Conservation (phyloP, 2,113 vertebrate genomes). For the Vombatus ursinus region DNA sequence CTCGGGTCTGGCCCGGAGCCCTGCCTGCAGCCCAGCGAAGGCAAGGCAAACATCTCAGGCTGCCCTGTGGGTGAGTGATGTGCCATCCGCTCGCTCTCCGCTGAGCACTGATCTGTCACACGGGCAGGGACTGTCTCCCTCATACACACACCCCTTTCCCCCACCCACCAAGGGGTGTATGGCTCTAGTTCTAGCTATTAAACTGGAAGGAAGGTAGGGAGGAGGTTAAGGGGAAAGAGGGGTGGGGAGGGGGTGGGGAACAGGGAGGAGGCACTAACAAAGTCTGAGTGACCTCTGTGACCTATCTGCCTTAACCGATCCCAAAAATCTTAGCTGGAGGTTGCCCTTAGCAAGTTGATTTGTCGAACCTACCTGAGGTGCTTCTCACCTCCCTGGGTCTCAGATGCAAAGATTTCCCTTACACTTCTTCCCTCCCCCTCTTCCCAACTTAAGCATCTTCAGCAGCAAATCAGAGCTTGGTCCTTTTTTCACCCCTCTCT, state of each 20-base stretch:
- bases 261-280: constrained; percentile 68
- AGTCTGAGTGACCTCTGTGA: constrained; percentile 81
- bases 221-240: background rate
- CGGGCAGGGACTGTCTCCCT: constrained; percentile 56
- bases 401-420: background rate
- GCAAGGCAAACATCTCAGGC: constrained; percentile 83
- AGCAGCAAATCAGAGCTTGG: constrained; percentile 13
- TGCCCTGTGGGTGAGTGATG: constrained; percentile 85
- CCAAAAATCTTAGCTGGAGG: constrained; percentile 31
- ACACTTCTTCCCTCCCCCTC: constrained; percentile 61
- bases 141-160: constrained; percentile 65
- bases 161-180: constrained; percentile 7
- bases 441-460: background rate
- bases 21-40: constrained; percentile 83
- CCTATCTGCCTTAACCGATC: constrained; percentile 75
- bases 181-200: background rate
- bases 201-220: background rate
- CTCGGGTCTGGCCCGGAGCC: constrained; percentile 81
- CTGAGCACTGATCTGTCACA: constrained; percentile 72
- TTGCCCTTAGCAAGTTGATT: constrained; percentile 4
- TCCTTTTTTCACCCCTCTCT: background rate
- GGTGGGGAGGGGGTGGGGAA: constrained; percentile 58
- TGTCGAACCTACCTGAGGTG: background rate
- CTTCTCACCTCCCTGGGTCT: constrained; percentile 36
- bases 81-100: constrained; percentile 84